phyloP scores from a whole-genome alignment of 2,797 vertebrate genomes.

The Melanotaenia parkinsoni region DNA sequence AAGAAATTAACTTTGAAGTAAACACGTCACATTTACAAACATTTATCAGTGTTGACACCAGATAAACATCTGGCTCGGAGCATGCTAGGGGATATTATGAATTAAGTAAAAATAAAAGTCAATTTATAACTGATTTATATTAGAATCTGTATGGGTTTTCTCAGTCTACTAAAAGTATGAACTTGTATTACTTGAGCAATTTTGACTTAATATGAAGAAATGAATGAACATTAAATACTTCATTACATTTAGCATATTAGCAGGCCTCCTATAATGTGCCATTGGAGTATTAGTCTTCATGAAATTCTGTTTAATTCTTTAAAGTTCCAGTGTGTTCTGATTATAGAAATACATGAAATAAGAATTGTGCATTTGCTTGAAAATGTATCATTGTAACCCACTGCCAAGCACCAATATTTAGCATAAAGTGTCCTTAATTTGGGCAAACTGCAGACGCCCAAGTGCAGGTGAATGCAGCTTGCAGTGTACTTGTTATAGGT shows the following conservation, averaged over 20 bases:
- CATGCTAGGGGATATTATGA: neutral
- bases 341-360: neutral
- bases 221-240: neutral
- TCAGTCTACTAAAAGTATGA: neutral
- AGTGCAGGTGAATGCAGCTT: too few relatives aligned
- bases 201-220: too few relatives aligned
- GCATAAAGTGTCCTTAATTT: too few relatives aligned
- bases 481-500: too few relatives aligned
- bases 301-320: neutral
- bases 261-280: neutral
- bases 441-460: too few relatives aligned
- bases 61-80: neutral
- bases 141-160: neutral
- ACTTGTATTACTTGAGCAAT: neutral
- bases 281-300: neutral
- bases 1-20: constrained; percentile 4
- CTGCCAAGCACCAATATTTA: neutral
- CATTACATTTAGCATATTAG: neutral
- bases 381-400: too few relatives aligned
- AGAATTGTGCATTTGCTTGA: too few relatives aligned
- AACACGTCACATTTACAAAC: constrained; percentile 9
- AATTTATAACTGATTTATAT: neutral
- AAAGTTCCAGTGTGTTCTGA: neutral
- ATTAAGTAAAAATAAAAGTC: neutral
- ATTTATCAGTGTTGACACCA: neutral